Percentiles rank a stretch among this genome's conserved stretches.
Conservation (phyloP, 2,888 invertebrate genomes). For the Lasioglossum zephyrum region DNA sequence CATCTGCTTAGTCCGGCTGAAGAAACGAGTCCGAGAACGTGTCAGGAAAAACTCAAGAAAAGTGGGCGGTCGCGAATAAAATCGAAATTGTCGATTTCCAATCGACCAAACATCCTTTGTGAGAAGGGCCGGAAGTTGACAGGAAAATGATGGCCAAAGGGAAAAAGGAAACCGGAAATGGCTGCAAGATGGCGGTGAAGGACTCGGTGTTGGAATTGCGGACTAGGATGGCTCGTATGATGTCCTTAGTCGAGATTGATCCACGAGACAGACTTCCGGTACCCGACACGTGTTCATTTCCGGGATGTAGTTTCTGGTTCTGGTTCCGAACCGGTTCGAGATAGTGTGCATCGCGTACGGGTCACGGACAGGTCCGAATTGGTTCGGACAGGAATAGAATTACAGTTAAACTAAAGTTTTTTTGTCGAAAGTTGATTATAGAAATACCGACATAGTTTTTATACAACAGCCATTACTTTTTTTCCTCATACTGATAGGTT, state of each 20-base stretch:
- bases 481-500: neutral
- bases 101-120: neutral
- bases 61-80: neutral
- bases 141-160: neutral
- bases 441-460: neutral
- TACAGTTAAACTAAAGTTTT: too few relatives aligned
- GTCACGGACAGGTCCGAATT: neutral
- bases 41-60: neutral
- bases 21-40: neutral
- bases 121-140: neutral
- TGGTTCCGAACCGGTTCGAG: neutral
- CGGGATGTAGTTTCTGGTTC: neutral
- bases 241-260: conserved; percentile 82
- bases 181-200: conserved; percentile 68
- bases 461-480: neutral
- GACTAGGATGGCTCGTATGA: conserved; percentile 79
- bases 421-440: neutral
- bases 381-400: neutral
- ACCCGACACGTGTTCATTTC: conserved; percentile 52
- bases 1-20: neutral
- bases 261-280: conserved; percentile 75
- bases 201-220: conserved; percentile 80
- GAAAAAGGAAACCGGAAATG: conserved; percentile 25
- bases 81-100: neutral
- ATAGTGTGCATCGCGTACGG: conserved; percentile 6